Evolutionary conservation across 1,140 invertebrate genomes (phyloP).

Genomic region (Cyclargus thomasi): DNA sequence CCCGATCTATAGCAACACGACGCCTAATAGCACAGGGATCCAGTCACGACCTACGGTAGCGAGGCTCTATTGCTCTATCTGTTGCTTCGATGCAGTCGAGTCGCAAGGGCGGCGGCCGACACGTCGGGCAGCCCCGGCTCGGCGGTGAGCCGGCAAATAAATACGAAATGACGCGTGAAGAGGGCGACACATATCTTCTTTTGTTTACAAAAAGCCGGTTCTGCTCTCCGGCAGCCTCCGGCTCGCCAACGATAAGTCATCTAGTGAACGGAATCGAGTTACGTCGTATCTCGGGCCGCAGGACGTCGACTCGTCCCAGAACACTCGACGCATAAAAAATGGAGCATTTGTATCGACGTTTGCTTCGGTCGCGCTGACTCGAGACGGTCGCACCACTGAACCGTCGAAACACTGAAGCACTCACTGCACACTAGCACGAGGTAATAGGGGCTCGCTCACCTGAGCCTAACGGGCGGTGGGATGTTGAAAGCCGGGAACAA

Average conservation of each 20-base stretch:
- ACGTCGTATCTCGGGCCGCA: constrained; percentile 29
- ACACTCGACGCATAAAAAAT: constrained; percentile 44
- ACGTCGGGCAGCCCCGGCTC: constrained; percentile 22
- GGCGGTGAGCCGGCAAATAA: constrained; percentile 28
- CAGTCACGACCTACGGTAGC: constrained; percentile 12
- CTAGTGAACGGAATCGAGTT: constrained; percentile 23
- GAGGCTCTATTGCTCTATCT: constrained; percentile 23
- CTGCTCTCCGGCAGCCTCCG: constrained; percentile 17
- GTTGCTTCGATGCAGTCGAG: constrained; percentile 26
- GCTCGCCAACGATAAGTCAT: neutral
- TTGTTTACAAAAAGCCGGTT: constrained; percentile 37
- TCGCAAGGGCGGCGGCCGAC: constrained; percentile 34
- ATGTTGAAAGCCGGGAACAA: constrained; percentile 72
- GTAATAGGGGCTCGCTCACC: constrained; percentile 48
- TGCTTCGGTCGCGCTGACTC: constrained; percentile 41
- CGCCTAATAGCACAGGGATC: neutral
- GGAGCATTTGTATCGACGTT: constrained; percentile 56
- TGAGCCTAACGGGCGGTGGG: constrained; percentile 68
- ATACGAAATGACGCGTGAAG: constrained; percentile 31
- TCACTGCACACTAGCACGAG: constrained; percentile 42
- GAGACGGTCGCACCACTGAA: constrained; percentile 39
- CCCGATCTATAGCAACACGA: neutral
- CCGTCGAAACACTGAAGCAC: constrained; percentile 34
- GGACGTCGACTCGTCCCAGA: constrained; percentile 32
- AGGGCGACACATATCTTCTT: constrained; percentile 32